These are phyloP conservation scores for Brachycybe producta DNA, from an alignment of 2,888 invertebrate species.

Conservation along the genomic window DNA sequence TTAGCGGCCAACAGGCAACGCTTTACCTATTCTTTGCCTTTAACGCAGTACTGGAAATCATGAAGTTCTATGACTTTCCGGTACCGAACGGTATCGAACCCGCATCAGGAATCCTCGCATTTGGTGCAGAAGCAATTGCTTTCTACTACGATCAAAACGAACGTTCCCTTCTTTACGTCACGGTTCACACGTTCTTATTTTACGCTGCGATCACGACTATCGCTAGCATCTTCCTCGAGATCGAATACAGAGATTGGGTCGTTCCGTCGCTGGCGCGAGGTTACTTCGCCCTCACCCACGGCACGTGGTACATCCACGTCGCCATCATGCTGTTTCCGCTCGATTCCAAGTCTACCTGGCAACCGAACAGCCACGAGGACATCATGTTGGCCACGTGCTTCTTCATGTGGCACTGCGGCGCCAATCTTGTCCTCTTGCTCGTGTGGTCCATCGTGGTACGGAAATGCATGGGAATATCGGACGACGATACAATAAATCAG, in stretches of 20 bases:
- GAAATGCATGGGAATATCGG: neutral
- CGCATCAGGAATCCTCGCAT: neutral
- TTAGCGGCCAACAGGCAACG: neutral
- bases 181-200: conserved; percentile 37
- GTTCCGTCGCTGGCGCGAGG: conserved; percentile 32
- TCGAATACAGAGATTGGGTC: conserved; percentile 30
- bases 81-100: neutral
- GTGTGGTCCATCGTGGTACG: neutral
- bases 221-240: conserved; percentile 31
- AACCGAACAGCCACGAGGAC: neutral
- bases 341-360: neutral
- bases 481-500: too few relatives aligned
- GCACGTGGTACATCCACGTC: conserved; percentile 40
- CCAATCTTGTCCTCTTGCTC: neutral
- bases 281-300: conserved; percentile 37
- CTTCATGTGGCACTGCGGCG: conserved; percentile 2
- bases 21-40: neutral
- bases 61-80: neutral
- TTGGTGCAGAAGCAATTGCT: neutral
- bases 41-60: neutral
- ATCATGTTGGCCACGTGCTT: neutral
- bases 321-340: conserved; percentile 40
- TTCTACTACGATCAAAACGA: neutral
- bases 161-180: neutral
- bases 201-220: conserved; percentile 32